A percentile compares a stretch with the other conserved stretches of the same genome.
Evolutionary conservation across 2,113 vertebrate species (phyloP).

Genomic region (Sinocyclocheilus grahami): DNA sequence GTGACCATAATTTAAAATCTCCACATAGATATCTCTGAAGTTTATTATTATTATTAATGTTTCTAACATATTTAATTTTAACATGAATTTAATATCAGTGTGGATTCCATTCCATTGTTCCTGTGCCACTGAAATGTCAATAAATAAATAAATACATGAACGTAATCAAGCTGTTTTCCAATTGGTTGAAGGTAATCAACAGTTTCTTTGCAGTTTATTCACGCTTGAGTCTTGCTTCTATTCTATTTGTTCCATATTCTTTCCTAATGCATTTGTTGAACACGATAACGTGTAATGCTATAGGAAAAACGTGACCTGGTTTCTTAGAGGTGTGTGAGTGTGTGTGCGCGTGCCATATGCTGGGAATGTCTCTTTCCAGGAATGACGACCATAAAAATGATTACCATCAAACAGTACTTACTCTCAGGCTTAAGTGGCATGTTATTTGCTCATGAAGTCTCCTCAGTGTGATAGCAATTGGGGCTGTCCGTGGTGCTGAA

Average conservation of each 20-base stretch:
- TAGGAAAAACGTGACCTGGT: neutral
- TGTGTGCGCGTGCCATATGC: neutral
- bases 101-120: too few relatives aligned
- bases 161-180: too few relatives aligned
- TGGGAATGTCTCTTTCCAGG: neutral
- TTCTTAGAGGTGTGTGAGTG: neutral
- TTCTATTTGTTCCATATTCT: neutral
- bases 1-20: neutral
- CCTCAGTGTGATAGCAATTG: neutral
- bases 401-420: neutral
- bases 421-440: neutral
- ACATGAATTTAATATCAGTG: too few relatives aligned
- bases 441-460: neutral
- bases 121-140: too few relatives aligned
- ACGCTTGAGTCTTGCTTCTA: neutral
- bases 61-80: too few relatives aligned
- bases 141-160: too few relatives aligned
- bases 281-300: neutral
- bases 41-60: too few relatives aligned
- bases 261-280: neutral
- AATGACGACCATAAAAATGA: constrained; percentile 2
- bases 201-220: neutral
- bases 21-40: too few relatives aligned
- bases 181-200: too few relatives aligned
- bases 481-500: constrained; percentile 22